These are phyloP conservation scores for Amphipoea oculea DNA, from an alignment of 2,888 invertebrate species.

Conservation along the genomic window DNA sequence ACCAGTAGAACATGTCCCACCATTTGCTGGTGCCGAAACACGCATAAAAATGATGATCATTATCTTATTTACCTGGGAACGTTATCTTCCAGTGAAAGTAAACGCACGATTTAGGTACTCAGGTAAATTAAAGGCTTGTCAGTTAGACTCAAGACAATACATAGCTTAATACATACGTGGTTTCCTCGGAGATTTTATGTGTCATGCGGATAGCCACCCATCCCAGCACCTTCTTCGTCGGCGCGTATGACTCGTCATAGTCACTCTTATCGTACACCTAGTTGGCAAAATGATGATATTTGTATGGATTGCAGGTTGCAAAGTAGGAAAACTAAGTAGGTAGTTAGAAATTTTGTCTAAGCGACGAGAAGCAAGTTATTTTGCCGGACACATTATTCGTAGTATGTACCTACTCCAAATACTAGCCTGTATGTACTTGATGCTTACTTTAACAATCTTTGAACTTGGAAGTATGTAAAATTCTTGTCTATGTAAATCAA, in stretches of 20 bases:
- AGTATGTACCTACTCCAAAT: neutral
- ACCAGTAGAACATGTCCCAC: constrained; percentile 71
- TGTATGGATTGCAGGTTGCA: neutral
- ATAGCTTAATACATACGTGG: constrained; percentile 57
- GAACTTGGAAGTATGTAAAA: neutral
- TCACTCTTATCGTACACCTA: constrained; percentile 57
- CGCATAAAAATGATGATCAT: neutral
- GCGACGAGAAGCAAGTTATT: neutral
- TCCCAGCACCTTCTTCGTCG: constrained; percentile 58
- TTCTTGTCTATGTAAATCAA: neutral
- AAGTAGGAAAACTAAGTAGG: neutral
- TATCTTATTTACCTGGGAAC: neutral
- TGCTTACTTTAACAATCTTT: neutral
- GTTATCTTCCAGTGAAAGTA: neutral
- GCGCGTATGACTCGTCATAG: constrained; percentile 67
- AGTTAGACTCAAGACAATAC: neutral
- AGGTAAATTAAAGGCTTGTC: neutral
- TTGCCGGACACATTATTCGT: neutral
- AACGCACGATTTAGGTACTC: neutral
- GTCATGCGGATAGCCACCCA: constrained; percentile 65
- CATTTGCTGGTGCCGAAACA: constrained; percentile 52
- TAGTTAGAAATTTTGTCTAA: neutral
- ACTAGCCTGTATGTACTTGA: neutral
- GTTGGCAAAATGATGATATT: neutral
- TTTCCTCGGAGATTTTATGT: constrained; percentile 53